Percentiles rank a stretch among this genome's conserved stretches.
These are phyloP conservation scores for Acrobasis suavella DNA, from an alignment of 2,888 invertebrate genomes.

Conservation along the genomic window DNA sequence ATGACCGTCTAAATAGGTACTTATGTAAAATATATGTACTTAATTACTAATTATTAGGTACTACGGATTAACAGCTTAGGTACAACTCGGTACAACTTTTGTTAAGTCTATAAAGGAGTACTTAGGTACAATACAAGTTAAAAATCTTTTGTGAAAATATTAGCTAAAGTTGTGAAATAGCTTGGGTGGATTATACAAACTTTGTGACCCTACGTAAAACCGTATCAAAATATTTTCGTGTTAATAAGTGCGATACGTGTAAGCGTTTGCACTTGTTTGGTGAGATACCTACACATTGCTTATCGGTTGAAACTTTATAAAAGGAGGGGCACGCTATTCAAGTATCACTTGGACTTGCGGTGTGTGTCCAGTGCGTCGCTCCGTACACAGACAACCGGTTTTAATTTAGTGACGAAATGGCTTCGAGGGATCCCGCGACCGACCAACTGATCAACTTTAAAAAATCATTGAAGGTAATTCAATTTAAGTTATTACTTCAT, in stretches of 20 bases:
- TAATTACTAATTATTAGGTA: too few species aligned
- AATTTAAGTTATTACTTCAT: neutral
- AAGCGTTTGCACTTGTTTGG: conserved; percentile 46
- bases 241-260: conserved; percentile 8
- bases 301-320: conserved; percentile 64
- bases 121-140: too few species aligned
- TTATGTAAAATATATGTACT: too few species aligned
- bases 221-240: neutral
- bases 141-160: too few species aligned
- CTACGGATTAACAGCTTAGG: too few species aligned
- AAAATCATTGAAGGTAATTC: conserved; percentile 80
- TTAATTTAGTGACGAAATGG: conserved; percentile 41
- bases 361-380: conserved; percentile 63
- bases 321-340: conserved; percentile 40
- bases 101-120: too few species aligned
- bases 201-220: too few species aligned
- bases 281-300: conserved; percentile 59
- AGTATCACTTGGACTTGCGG: conserved; percentile 57
- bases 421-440: conserved; percentile 82
- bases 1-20: too few species aligned
- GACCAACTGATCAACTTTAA: conserved; percentile 85
- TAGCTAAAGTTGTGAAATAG: too few species aligned
- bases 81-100: too few species aligned
- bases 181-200: too few species aligned
- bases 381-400: conserved; percentile 35